Evolutionary conservation across 1,140 invertebrate species (phyloP).

Genomic region (Sarcophaga bullata): DNA sequence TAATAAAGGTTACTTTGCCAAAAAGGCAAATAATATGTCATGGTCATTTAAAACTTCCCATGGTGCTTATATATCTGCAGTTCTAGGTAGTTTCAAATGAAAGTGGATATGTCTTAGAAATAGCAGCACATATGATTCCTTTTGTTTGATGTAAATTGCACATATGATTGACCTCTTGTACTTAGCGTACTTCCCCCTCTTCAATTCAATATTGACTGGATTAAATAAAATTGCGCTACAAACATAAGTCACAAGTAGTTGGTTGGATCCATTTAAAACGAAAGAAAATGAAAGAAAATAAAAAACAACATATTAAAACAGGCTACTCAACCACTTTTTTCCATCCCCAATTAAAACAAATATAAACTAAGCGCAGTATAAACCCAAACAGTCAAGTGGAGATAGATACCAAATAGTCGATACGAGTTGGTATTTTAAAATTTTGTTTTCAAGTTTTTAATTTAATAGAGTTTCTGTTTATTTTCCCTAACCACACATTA

Average conservation of each 20-base stretch:
- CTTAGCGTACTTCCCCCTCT: not conserved
- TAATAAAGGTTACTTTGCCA: too few relatives aligned
- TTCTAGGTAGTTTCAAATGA: too few relatives aligned
- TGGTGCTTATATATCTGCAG: too few relatives aligned
- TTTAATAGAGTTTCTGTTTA: not conserved
- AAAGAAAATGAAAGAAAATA: too few relatives aligned
- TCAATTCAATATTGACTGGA: constrained; percentile 4
- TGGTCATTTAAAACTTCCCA: too few relatives aligned
- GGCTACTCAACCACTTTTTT: not conserved
- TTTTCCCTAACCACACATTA: not conserved
- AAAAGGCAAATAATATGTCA: too few relatives aligned
- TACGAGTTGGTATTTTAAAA: not conserved
- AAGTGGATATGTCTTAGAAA: too few relatives aligned
- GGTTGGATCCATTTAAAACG: not conserved
- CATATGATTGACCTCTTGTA: not conserved
- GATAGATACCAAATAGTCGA: not conserved
- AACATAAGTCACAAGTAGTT: constrained; percentile 4
- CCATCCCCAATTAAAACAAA: not conserved
- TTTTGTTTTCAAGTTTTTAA: not conserved
- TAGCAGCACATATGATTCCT: too few relatives aligned
- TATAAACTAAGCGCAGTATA: not conserved
- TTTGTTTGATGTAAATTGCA: too few relatives aligned
- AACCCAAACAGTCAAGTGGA: not conserved
- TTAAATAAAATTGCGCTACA: not conserved
- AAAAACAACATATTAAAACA: not conserved